Base-by-base conservation (phyloP, 2,888 invertebrate species). In the Geotrupes spiniger region DNA sequence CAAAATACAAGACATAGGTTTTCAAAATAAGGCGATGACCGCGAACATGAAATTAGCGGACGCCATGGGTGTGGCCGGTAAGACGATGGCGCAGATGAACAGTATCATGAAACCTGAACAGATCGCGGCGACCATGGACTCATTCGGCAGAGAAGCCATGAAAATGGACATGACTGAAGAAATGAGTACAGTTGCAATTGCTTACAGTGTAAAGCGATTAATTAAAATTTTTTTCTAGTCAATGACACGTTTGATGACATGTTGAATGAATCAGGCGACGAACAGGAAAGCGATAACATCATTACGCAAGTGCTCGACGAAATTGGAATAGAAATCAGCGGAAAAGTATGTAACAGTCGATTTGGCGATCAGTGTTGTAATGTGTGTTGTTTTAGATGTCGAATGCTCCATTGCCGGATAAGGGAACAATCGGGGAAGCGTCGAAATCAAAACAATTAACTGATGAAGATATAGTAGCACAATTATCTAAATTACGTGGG, bases 101-200 rank as follows among this genome's bases (percentile, higher is more conserved):
- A 87, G 85, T 65, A 75, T 89, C 1, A 83, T 93, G 83, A 89
- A 89, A 58, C 92, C 93, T 1, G 86, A 89, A 68, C 84, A 90
- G 62, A 81, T 94, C 8, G 86, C 88, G 1, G 85, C 84, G 57
- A 88, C 86, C 53, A 83, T 94, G 78, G 83, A 87, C 62, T 87
- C 89, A 6, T 96, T 96, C 74, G 83, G 85, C 63, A 83, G 83
- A 64, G 91, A 90, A 26, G 85, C 85, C 60, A 87, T 86, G 70
- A 91, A 88, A 69, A 91, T 95, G 90, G 92, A 89, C 61, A 93
- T 96, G 92, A 89, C 92, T 0, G 94, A 95, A 74, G 95, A 96
- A 77, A 89, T 94, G 87, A 89, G 90, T 91, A 77, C 77, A n/a
- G 83, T 76, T 27, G 16, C 36, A n/a, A 15, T 11, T 15, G 26